These are phyloP conservation scores for Drosophila nigricruria DNA, from an alignment of 2,888 invertebrate genomes.

Conservation along the genomic window DNA sequence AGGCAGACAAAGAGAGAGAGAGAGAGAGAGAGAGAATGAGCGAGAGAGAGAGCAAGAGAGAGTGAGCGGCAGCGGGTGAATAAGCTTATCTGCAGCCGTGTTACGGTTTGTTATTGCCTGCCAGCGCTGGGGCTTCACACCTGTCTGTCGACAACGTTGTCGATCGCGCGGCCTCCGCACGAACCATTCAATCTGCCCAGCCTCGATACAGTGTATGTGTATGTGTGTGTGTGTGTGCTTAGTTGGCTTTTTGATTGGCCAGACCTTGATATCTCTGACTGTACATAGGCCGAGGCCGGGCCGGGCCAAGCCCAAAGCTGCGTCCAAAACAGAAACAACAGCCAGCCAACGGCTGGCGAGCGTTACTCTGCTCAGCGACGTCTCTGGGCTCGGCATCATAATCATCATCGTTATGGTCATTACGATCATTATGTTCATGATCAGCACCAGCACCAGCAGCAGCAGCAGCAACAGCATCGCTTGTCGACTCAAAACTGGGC, in stretches of 20 bases:
- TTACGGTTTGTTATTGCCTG: constrained; percentile 66
- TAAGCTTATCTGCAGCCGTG: constrained; percentile 66
- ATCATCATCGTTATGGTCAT: constrained; percentile 27
- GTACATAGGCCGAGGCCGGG: constrained; percentile 55
- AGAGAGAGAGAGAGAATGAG: not conserved
- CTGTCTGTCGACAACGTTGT: constrained; percentile 51
- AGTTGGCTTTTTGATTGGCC: constrained; percentile 77
- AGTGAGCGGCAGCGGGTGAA: not conserved
- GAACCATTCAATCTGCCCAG: constrained; percentile 34
- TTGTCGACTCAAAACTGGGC: constrained; percentile 35
- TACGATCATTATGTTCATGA: constrained; percentile 27
- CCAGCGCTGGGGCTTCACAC: constrained; percentile 66
- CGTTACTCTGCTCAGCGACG: constrained; percentile 8
- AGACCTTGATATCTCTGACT: constrained; percentile 69
- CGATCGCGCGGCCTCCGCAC: constrained; percentile 38
- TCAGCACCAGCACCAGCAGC: constrained; percentile 15
- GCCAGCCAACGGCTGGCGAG: constrained; percentile 24
- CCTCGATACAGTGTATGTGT: constrained; percentile 28
- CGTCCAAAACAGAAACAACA: constrained; percentile 41
- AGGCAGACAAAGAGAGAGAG: not conserved
- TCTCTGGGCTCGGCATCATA: constrained; percentile 60
- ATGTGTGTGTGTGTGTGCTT: constrained; percentile 42
- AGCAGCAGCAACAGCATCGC: constrained; percentile 16
- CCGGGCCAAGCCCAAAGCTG: constrained; percentile 60
- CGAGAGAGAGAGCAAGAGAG: constrained; percentile 6